Base-by-base conservation (phyloP, 2,888 invertebrate species). In the Melieria crassipennis region DNA sequence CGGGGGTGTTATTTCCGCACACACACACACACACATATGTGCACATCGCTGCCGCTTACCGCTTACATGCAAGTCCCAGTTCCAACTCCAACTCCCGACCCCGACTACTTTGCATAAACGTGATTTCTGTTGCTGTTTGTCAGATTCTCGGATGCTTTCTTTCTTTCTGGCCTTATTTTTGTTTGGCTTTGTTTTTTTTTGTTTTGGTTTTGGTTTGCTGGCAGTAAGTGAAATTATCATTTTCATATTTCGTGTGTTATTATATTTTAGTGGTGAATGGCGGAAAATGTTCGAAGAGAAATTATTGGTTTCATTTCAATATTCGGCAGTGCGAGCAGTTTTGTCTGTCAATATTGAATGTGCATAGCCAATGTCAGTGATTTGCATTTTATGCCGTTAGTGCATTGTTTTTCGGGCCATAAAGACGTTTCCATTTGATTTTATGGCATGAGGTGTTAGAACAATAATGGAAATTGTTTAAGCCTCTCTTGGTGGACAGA, bases 101-200 rank as follows among this genome's bases (percentile, higher is more conserved):
- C 57, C 57, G 47, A 70, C 65, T 70, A 69, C 74, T 77, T 75
- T 76, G 74, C 77, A 78, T 78, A 78, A 78, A 77, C 77, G 76
- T 78, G 75, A 78, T 74, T 72, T 70, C 63, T 65, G 30, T 66
- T 72, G 61, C 55, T 71, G 63, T 65, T 13, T 42, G 55, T 30
- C 43, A 13, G 60, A 62, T 71, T 73, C 64, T 71, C 55, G 68
- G 56, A 64, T 69, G 56, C 67, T 47, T 71, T 65, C 67, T 75
- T 75, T 75, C 71, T 72, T 58, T 62, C 66, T 60, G 64, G 58
- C 46, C 43, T 60, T 62, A 50, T 11, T 16, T 47, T 56, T 56
- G 11, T 56, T 46, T 48, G 30, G 30, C 30, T 30, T 30, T 30
- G 30, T 30, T 30, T 30, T 30, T 30, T 30, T 30, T 30, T 2